A percentile compares a stretch with the other conserved stretches of the same genome.
These are phyloP conservation scores for Orthonyx spaldingii DNA, from an alignment of 2,113 vertebrate species.

Conservation along the genomic window DNA sequence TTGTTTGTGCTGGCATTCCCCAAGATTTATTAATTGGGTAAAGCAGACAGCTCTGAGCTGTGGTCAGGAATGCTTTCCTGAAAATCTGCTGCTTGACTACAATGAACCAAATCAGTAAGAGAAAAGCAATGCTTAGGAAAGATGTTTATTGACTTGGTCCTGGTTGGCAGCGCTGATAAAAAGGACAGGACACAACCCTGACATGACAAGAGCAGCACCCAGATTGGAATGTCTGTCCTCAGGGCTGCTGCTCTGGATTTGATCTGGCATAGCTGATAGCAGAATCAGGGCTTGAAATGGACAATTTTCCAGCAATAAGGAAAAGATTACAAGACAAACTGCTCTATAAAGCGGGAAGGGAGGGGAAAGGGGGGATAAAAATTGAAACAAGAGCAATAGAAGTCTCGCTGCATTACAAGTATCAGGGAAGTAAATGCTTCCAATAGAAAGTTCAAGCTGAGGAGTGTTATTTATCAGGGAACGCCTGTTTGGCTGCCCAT, in stretches of 20 bases:
- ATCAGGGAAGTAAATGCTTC: neutral
- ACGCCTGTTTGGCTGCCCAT: neutral
- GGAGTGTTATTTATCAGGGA: neutral
- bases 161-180: neutral
- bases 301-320: constrained; percentile 21
- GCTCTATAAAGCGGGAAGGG: neutral
- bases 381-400: neutral
- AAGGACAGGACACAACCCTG: neutral
- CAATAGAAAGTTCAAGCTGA: neutral
- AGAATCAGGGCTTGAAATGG: neutral
- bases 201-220: neutral
- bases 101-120: neutral
- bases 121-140: neutral
- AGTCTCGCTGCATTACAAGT: neutral
- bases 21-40: neutral
- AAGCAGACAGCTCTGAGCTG: neutral
- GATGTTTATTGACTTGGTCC: neutral
- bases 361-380: neutral
- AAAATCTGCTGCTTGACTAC: neutral
- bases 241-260: neutral
- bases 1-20: neutral
- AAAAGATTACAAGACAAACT: neutral
- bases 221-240: neutral
- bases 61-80: neutral
- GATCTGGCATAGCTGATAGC: neutral